phyloP scores from a whole-genome alignment of 2,113 vertebrate genomes.

The Silurus glanis region DNA sequence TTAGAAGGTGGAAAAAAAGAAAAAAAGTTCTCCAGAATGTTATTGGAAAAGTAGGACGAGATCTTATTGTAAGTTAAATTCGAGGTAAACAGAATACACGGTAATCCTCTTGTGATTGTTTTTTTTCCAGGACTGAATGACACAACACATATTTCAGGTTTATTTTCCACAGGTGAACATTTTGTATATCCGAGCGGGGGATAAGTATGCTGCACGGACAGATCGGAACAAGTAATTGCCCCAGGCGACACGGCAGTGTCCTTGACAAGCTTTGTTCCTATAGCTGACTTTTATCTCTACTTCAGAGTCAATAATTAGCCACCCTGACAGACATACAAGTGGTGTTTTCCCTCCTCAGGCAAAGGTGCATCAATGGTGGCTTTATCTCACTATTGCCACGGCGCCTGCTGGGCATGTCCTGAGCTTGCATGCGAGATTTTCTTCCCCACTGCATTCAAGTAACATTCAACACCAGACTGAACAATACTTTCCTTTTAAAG shows the following conservation, averaged over 20 bases:
- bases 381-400: constrained; percentile 27
- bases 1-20: not conserved
- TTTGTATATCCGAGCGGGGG: not conserved
- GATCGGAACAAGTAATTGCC: constrained; percentile 9
- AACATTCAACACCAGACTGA: not conserved
- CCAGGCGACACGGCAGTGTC: not conserved
- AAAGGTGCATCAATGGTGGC: constrained; percentile 23
- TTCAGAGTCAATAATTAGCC: constrained; percentile 33
- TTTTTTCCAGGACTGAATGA: not conserved
- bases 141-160: not conserved
- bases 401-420: constrained; percentile 7
- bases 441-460: not conserved
- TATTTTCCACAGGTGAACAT: not conserved
- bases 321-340: constrained; percentile 29
- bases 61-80: not conserved
- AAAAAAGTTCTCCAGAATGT: not conserved
- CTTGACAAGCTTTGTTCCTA: constrained; percentile 28
- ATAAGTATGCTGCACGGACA: not conserved
- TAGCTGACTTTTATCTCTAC: constrained; percentile 19
- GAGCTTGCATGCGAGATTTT: constrained; percentile 19
- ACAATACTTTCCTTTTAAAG: not conserved
- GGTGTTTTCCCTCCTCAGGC: constrained; percentile 18
- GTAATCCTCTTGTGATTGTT: not conserved
- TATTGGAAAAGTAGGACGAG: not conserved
- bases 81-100: not conserved